These are phyloP conservation scores for Rosalia funebris DNA, from an alignment of 2,888 invertebrate genomes.

Conservation along the genomic window DNA sequence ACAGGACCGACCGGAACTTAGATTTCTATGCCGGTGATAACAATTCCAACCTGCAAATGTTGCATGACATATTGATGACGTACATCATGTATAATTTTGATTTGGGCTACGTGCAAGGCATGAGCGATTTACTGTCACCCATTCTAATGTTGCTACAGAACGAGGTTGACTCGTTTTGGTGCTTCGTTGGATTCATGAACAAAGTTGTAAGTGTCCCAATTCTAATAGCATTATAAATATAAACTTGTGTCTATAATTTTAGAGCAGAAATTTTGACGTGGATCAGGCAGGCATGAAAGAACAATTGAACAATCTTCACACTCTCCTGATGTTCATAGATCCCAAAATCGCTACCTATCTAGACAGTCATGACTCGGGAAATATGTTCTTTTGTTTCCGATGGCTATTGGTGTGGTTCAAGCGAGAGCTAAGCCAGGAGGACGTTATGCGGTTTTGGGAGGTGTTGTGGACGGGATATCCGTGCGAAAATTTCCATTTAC, in stretches of 20 bases:
- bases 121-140: constrained; percentile 97
- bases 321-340: constrained; percentile 82
- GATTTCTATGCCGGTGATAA: constrained; percentile 93
- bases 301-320: constrained; percentile 87
- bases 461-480: constrained; percentile 95
- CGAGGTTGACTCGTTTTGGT: constrained; percentile 98
- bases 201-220: constrained; percentile 85
- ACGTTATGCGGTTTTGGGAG: constrained; percentile 94
- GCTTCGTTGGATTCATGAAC: constrained; percentile 98
- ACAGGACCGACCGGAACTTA: constrained; percentile 88
- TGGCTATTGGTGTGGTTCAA: constrained; percentile 81
- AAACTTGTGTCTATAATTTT: too few species aligned
- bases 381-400: constrained; percentile 99
- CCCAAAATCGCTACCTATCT: constrained; percentile 89
- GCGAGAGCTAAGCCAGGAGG: constrained; percentile 87
- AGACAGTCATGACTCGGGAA: constrained; percentile 86
- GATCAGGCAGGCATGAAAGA: constrained; percentile 97
- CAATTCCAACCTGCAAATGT: constrained; percentile 84
- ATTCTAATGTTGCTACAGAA: constrained; percentile 88
- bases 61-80: constrained; percentile 96
- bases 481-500: constrained; percentile 92
- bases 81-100: constrained; percentile 99
- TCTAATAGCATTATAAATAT: too few species aligned
- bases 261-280: constrained; percentile 88
- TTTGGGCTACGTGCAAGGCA: constrained; percentile 94